Evolutionary conservation across 1,140 invertebrate genomes (phyloP).

Genomic region (Drosophila kohkoa): DNA sequence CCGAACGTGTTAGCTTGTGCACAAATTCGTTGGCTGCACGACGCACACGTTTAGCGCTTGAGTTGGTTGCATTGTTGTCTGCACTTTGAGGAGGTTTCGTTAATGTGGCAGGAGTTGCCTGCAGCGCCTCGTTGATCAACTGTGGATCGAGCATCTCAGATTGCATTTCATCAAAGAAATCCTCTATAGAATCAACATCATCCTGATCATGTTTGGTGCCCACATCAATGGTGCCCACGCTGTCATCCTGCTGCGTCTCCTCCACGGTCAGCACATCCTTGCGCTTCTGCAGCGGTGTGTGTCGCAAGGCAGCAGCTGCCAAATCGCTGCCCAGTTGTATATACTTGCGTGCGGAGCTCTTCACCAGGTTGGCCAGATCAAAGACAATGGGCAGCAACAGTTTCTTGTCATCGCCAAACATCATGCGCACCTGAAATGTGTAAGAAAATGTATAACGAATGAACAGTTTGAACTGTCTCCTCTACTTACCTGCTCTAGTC

Average conservation of each 20-base stretch:
- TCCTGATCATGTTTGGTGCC: conserved; percentile 13
- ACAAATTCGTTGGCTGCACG: conserved; percentile 70
- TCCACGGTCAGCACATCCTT: conserved; percentile 51
- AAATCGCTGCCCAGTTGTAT: conserved; percentile 83
- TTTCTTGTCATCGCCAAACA: conserved; percentile 87
- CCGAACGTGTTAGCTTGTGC: conserved; percentile 72
- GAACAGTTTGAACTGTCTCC: background rate
- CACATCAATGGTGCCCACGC: conserved; percentile 64
- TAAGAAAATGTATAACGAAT: too few species aligned
- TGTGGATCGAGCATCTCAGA: conserved; percentile 74
- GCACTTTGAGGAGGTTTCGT: background rate
- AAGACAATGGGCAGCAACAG: conserved; percentile 88
- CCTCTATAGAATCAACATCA: conserved; percentile 45
- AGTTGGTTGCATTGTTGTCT: background rate
- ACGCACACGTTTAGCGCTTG: conserved; percentile 39
- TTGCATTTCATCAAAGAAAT: conserved; percentile 74
- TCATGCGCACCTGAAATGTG: conserved; percentile 85
- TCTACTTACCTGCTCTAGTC: conserved; percentile 85
- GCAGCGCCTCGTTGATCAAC: conserved; percentile 75
- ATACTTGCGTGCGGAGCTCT: conserved; percentile 84
- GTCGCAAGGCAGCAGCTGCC: conserved; percentile 69
- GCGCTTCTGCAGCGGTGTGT: conserved; percentile 41
- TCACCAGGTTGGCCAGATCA: conserved; percentile 88
- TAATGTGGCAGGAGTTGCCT: conserved; percentile 17
- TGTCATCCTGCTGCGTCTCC: conserved; percentile 58